Base-by-base conservation (phyloP, 2,888 invertebrate genomes). In the Drosophila nigricruria region DNA sequence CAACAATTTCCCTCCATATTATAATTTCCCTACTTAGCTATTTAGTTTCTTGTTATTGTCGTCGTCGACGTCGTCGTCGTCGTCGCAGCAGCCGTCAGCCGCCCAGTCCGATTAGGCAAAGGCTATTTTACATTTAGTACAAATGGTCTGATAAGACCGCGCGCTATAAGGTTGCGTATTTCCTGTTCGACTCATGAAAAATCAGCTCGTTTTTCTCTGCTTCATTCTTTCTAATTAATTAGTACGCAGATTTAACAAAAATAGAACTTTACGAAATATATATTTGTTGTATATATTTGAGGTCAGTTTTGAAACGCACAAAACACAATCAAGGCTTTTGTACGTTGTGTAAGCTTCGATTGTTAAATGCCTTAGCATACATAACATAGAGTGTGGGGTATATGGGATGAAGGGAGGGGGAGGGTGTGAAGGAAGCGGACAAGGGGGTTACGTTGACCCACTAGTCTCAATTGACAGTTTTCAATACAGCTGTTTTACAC, bases 91-190 rank as follows among this genome's bases (percentile, higher is more conserved):
- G 53, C 57, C 60, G 34, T 59, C 67, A 57, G 32, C 63, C 62
- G 36, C 18, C 16, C 20, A 66, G 77, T 16, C 32, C 83, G 92
- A 92, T 91, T 91, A 91, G 86, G 80, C 89, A 86, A 91, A 91
- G 89, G 91, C 92, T 90, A 53, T 18, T 81, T 70, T 87, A 79
- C 74, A 73, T 74, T 73, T 40, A 43, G 56, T 68, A 57, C 43
- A 69, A 45, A 45, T 8, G 18, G 30, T 32, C 63, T 90, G 91
- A 91, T 92, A 91, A 91, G 49, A 49, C 3, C 23, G 20, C 87
- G 79, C 81, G 81, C 50, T 81, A 85, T 88, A 87, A 90, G 85
- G 90, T 82, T 90, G 87, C 83, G 86, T 91, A 90, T 91, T 92
- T 92, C 92, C 92, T 80, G 82, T 89, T 83, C 52, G 58, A 67